phyloP scores from a whole-genome alignment of 2,113 vertebrate genomes.

The Pandion haliaetus region DNA sequence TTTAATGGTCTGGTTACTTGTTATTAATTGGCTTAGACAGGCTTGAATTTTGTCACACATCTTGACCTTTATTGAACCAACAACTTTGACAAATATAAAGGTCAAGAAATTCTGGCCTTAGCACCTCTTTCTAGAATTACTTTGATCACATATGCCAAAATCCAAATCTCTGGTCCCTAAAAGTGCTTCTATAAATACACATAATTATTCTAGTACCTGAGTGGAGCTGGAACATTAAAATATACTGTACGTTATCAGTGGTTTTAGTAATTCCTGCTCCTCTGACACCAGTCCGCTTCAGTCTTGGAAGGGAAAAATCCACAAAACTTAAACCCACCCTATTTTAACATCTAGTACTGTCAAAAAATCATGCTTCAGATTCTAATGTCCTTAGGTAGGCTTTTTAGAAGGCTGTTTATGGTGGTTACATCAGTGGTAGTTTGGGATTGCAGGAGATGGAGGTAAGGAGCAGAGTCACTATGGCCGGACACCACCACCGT shows the following conservation, averaged over 20 bases:
- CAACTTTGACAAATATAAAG: slow-evolving; percentile 51
- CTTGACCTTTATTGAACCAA: slow-evolving; percentile 58
- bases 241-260: neutral
- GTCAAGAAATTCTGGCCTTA: slow-evolving; percentile 34
- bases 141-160: slow-evolving; percentile 27
- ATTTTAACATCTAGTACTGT: neutral
- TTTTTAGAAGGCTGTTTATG: neutral
- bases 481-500: neutral
- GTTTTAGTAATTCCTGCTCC: neutral
- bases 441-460: neutral
- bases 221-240: neutral
- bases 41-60: slow-evolving; percentile 47
- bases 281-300: neutral
- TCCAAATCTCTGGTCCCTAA: neutral
- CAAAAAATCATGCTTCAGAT: neutral
- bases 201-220: slow-evolving; percentile 2
- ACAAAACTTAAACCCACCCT: neutral
- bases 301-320: neutral
- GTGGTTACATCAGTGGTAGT: neutral
- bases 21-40: slow-evolving; percentile 64
- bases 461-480: neutral
- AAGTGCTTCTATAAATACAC: slow-evolving; percentile 17
- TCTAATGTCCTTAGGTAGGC: neutral
- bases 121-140: slow-evolving; percentile 26
- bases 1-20: slow-evolving; percentile 51